These are phyloP conservation scores for Stomatorhinus walkeri DNA, from an alignment of 2,797 vertebrate genomes.

Conservation along the genomic window DNA sequence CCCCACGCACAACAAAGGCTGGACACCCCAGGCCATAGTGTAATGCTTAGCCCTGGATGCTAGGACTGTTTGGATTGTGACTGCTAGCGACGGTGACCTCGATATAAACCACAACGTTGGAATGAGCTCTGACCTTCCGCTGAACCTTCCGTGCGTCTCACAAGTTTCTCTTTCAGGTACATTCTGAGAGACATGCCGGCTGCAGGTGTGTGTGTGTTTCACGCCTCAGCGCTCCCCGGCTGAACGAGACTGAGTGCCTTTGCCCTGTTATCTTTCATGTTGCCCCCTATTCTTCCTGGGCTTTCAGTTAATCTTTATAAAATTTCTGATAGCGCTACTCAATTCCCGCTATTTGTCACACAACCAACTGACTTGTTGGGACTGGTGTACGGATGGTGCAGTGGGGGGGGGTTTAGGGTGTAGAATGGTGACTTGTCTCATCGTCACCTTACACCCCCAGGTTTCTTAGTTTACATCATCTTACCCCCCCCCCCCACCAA, in stretches of 20 bases:
- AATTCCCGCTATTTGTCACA: not conserved
- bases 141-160: not conserved
- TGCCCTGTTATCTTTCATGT: not conserved
- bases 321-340: not conserved
- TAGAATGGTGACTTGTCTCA: not conserved
- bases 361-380: not conserved
- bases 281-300: not conserved
- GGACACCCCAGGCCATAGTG: not conserved
- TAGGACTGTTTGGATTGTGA: not conserved
- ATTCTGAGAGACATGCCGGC: not conserved
- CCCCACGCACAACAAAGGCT: not conserved
- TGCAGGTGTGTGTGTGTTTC: constrained; percentile 8
- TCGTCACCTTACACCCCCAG: not conserved
- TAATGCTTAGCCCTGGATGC: not conserved
- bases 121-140: not conserved
- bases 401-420: not conserved
- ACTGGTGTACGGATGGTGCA: not conserved
- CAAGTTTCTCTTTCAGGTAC: not conserved
- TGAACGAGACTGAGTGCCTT: not conserved
- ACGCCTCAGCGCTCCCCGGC: not conserved
- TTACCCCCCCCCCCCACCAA: not conserved
- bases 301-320: constrained; percentile 7
- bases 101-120: not conserved
- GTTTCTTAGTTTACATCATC: not conserved
- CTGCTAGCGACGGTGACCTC: not conserved